Conservation (phyloP, 2,113 vertebrate genomes). For the Notiomystis cincta region DNA sequence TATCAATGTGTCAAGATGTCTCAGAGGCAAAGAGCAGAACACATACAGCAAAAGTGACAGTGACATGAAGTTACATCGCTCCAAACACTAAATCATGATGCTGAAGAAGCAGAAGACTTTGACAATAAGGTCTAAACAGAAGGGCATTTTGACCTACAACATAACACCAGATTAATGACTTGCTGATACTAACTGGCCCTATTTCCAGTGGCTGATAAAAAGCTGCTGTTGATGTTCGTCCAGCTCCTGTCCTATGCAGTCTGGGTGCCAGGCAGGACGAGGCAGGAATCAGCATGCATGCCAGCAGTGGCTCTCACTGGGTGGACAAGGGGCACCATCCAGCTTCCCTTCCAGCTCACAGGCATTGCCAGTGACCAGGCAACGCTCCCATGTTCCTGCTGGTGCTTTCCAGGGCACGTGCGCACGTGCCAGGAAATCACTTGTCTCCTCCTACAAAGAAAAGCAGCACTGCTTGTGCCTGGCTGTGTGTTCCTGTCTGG, state of each 20-base stretch:
- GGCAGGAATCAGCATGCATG: background rate
- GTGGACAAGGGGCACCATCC: background rate
- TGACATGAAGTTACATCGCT: constrained; percentile 24
- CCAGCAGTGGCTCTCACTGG: background rate
- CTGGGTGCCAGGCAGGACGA: background rate
- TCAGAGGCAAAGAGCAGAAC: constrained; percentile 56
- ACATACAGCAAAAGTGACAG: constrained; percentile 35
- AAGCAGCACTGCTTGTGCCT: background rate
- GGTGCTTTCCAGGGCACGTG: background rate
- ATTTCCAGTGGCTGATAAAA: background rate
- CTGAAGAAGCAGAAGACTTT: constrained; percentile 31
- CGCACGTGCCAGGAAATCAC: background rate
- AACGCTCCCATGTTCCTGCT: background rate
- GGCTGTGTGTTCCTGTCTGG: background rate
- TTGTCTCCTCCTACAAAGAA: background rate
- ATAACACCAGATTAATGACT: constrained; percentile 33
- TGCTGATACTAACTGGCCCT: background rate
- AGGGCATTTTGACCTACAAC: constrained; percentile 55
- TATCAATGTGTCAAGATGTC: constrained; percentile 54
- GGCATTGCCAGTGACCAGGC: background rate
- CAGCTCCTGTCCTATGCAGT: background rate
- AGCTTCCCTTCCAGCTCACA: background rate
- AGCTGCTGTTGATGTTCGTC: constrained; percentile 5
- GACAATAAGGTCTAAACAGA: constrained; percentile 58
- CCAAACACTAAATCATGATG: constrained; percentile 38